phyloP scores from a whole-genome alignment of 2,113 vertebrate genomes.

The Pollachius pollachius region DNA sequence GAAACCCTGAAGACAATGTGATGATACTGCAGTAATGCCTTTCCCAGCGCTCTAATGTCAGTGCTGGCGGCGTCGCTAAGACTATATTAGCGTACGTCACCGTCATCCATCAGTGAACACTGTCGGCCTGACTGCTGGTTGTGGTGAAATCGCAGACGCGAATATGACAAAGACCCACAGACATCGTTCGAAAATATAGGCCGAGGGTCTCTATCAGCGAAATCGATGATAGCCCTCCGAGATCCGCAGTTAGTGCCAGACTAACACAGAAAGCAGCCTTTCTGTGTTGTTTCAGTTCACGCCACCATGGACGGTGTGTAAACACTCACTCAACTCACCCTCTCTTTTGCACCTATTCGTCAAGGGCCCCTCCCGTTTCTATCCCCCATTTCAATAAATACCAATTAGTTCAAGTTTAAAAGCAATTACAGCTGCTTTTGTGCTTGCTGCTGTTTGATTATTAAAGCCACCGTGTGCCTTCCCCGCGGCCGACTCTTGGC shows the following conservation, averaged over 20 bases:
- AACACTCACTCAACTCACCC: too few species aligned
- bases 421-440: conserved; percentile 58
- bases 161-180: too few species aligned
- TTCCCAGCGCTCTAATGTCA: conserved; percentile 55
- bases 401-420: conserved; percentile 63
- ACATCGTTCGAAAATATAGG: too few species aligned
- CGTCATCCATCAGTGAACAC: conserved; percentile 52
- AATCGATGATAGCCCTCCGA: too few species aligned
- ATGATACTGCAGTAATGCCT: conserved; percentile 45
- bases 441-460: conserved; percentile 58
- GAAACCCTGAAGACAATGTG: conserved; percentile 59
- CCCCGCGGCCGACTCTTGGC: conserved; percentile 21
- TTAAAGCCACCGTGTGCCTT: conserved; percentile 52
- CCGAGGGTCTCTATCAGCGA: too few species aligned
- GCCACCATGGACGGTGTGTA: too few species aligned
- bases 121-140: conserved; percentile 33
- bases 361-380: too few species aligned
- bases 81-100: conserved; percentile 63
- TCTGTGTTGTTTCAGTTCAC: too few species aligned
- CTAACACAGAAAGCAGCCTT: too few species aligned
- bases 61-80: conserved; percentile 48
- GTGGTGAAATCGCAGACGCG: too few species aligned
- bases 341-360: too few species aligned
- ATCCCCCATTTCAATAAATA: conserved; percentile 46
- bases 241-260: too few species aligned